Percentiles rank a stretch among this genome's conserved stretches.
Evolutionary conservation across 2,888 invertebrate genomes (phyloP).

Genomic region (Calameuta pallipes): DNA sequence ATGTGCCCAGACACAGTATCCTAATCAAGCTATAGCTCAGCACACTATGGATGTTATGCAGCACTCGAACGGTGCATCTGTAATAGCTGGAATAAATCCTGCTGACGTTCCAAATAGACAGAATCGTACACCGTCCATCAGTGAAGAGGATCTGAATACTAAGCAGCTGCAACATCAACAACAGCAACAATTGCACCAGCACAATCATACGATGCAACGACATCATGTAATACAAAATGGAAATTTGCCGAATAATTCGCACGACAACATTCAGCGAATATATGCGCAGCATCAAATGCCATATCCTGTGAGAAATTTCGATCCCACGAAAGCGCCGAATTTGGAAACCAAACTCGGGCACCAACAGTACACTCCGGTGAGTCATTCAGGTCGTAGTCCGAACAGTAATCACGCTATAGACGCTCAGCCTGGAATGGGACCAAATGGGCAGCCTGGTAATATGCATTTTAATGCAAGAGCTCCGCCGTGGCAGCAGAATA

Average conservation of each 20-base stretch:
- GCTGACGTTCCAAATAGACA: slow-evolving; percentile 52
- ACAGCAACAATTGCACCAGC: slow-evolving; percentile 47
- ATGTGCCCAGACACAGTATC: slow-evolving; percentile 56
- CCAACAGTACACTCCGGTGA: slow-evolving; percentile 46
- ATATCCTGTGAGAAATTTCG: slow-evolving; percentile 59
- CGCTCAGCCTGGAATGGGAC: slow-evolving; percentile 47
- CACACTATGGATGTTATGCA: slow-evolving; percentile 59
- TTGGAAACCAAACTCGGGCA: slow-evolving; percentile 44
- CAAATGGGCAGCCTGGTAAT: slow-evolving; percentile 50
- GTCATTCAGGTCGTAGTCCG: slow-evolving; percentile 54
- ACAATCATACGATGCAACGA: slow-evolving; percentile 56
- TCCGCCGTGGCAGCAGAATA: slow-evolving; percentile 73
- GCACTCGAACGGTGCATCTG: slow-evolving; percentile 49
- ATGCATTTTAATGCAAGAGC: slow-evolving; percentile 65
- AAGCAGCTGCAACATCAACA: slow-evolving; percentile 54
- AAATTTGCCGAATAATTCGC: slow-evolving; percentile 39
- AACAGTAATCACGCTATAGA: slow-evolving; percentile 51
- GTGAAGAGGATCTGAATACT: slow-evolving; percentile 50
- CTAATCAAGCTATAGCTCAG: slow-evolving; percentile 61
- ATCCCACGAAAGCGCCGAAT: slow-evolving; percentile 56
- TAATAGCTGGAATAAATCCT: slow-evolving; percentile 47
- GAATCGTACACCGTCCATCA: slow-evolving; percentile 38
- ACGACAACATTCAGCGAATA: slow-evolving; percentile 53
- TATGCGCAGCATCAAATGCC: slow-evolving; percentile 55
- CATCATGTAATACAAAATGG: slow-evolving; percentile 56